Percentiles rank a stretch among this genome's conserved stretches.
phyloP scores from a whole-genome alignment of 2,113 vertebrate species.

The Rostratula benghalensis region DNA sequence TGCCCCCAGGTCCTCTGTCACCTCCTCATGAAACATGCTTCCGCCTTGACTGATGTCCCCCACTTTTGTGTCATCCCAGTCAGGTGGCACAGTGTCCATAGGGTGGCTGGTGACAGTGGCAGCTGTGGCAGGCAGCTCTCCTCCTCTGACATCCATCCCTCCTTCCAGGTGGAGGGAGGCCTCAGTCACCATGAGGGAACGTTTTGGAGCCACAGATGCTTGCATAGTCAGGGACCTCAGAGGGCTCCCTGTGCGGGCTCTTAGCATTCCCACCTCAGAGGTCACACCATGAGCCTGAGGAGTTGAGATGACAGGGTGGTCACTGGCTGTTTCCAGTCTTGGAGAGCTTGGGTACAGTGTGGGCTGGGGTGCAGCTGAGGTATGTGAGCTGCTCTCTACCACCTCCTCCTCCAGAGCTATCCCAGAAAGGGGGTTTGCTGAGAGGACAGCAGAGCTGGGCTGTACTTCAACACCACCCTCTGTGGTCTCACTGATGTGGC shows the following conservation, averaged over 20 bases:
- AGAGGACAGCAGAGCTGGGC: background rate
- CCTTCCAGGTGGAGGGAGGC: background rate
- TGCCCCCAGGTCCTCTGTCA: background rate
- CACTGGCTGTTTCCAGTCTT: background rate
- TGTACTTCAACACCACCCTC: background rate
- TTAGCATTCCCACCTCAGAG: background rate
- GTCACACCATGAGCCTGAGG: background rate
- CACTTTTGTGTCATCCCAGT: constrained; percentile 80
- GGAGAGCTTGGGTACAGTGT: background rate
- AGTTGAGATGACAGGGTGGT: background rate
- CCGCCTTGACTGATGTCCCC: background rate
- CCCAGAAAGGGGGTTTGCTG: background rate
- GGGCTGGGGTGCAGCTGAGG: background rate
- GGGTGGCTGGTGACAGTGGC: background rate
- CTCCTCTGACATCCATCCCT: background rate
- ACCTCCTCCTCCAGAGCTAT: background rate
- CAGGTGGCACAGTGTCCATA: background rate
- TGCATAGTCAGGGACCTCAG: background rate
- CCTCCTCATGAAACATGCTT: background rate
- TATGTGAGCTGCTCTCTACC: background rate
- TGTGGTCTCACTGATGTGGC: background rate
- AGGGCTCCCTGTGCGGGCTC: background rate
- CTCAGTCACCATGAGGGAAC: background rate
- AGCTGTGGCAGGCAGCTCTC: background rate
- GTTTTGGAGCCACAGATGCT: background rate